phyloP scores from a whole-genome alignment of 2,797 vertebrate species.

The Sylvia borin region DNA sequence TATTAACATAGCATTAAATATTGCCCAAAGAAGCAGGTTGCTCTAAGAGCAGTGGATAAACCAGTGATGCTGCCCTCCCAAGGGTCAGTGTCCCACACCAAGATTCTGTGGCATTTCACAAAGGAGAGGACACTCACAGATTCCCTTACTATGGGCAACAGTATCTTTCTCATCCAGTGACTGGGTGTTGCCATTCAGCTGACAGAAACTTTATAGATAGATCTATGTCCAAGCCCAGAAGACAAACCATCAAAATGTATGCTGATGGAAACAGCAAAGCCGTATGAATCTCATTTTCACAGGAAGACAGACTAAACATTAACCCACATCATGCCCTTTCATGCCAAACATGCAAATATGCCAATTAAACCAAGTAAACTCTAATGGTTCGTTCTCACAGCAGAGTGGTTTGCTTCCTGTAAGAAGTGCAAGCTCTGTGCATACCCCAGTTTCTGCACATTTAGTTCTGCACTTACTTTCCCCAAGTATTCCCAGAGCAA shows the following conservation, averaged over 20 bases:
- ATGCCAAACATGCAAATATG: not conserved
- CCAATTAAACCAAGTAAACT: slow-evolving; percentile 3
- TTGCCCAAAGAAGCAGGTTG: not conserved
- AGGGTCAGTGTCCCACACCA: not conserved
- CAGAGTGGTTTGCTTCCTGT: not conserved
- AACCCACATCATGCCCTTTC: not conserved
- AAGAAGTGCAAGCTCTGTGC: not conserved
- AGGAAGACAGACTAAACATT: not conserved
- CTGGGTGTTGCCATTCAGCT: not conserved
- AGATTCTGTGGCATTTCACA: not conserved
- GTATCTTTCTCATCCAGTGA: not conserved
- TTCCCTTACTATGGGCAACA: fast-evolving
- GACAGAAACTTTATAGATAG: not conserved
- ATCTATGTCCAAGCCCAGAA: not conserved
- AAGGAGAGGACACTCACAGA: not conserved
- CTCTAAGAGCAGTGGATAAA: not conserved
- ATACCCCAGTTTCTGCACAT: not conserved
- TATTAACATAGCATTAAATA: not conserved
- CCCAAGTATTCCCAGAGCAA: not conserved
- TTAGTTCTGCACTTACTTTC: not conserved
- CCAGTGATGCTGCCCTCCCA: not conserved
- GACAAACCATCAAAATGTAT: not conserved
- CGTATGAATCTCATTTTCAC: not conserved
- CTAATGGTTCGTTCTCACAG: not conserved
- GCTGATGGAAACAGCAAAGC: not conserved